Evolutionary conservation across 2,797 vertebrate genomes (phyloP), one percentile per base, ranked within the genome.

Genomic region (Coregonus ussuriensis): DNA sequence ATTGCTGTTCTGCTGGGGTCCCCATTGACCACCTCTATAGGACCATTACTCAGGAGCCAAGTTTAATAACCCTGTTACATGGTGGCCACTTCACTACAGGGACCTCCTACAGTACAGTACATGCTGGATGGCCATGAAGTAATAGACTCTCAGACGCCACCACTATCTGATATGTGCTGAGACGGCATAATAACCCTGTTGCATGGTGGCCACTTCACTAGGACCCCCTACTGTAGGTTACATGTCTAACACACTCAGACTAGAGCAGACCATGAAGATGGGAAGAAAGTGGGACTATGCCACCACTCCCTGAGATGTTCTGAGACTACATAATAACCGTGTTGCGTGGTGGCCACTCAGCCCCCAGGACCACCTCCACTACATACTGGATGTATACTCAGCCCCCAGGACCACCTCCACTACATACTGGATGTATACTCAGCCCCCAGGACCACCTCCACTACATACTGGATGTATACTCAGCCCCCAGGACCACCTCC

Each of bases 71-170:
- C 85, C 85, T 87, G 71, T 54, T 72, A 72, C 51, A 16, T 16
- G 77, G 85, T 83, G 84, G 81, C 74, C 6, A 47, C 77, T 70
- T 81, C 81, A 31, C 75, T 82, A 77, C 77, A 86, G 29, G 47
- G 71, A 79, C 62, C 81, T 67, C 92, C 33, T 59, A 69, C 6
- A 71, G 18, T 85, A 72, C 82, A 86, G 86, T 66, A 33, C 29
- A 14, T n/a, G 18, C n/a, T n/a, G 18, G 75, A 88, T 78, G 69
- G 70, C 56, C 75, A 66, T 85, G 79, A 86, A 59, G 56, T 6
- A 59, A 59, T 18, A 59, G 56, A 59, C 56, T 41, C 92, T 92
- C 86, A 76, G 93, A 91, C 91, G 92, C 92, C 93, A 94, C 79
- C 81, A 35, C 74, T 82, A 77, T 75, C 85, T 68, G 73, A 76